A percentile compares a stretch with the other conserved stretches of the same genome.
Conservation (phyloP, 2,113 vertebrate species). For the Tachysurus fulvidraco region DNA sequence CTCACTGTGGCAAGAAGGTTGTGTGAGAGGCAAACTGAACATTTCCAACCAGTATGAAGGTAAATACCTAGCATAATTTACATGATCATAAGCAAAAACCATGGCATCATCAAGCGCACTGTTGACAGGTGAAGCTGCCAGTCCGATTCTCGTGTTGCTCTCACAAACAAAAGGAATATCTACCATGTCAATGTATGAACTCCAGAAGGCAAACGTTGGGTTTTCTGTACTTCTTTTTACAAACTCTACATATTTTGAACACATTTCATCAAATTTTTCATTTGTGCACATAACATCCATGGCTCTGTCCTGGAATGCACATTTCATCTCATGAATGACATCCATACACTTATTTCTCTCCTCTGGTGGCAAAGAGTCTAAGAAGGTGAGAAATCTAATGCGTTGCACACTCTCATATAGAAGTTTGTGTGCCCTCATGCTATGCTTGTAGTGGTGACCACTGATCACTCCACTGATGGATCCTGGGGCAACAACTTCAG, state of each 20-base stretch:
- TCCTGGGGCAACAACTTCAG: background rate
- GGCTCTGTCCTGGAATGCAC: no score
- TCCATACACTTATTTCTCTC: no score
- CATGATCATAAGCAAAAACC: slow-evolving; percentile 50
- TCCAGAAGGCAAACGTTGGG: slow-evolving; percentile 47
- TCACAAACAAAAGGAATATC: slow-evolving; percentile 31
- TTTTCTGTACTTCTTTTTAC: slow-evolving; percentile 38
- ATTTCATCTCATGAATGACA: no score
- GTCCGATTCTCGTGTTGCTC: slow-evolving; percentile 45
- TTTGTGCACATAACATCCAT: no score
- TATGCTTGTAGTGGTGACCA: background rate
- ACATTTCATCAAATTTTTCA: no score
- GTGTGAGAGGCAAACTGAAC: slow-evolving; percentile 35
- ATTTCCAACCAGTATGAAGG: slow-evolving; percentile 41
- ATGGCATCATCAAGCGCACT: slow-evolving; percentile 45
- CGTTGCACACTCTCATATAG: no score
- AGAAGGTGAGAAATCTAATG: no score
- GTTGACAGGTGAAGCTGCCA: slow-evolving; percentile 47
- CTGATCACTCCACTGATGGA: background rate
- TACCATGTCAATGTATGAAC: slow-evolving; percentile 50
- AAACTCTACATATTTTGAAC: background rate
- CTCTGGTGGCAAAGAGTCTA: no score
- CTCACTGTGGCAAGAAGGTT: slow-evolving; percentile 45
- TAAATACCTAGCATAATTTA: slow-evolving; percentile 43
- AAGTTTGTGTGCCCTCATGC: no score